phyloP scores from a whole-genome alignment of 2,797 vertebrate genomes.

The Gymnodraco acuticeps region DNA sequence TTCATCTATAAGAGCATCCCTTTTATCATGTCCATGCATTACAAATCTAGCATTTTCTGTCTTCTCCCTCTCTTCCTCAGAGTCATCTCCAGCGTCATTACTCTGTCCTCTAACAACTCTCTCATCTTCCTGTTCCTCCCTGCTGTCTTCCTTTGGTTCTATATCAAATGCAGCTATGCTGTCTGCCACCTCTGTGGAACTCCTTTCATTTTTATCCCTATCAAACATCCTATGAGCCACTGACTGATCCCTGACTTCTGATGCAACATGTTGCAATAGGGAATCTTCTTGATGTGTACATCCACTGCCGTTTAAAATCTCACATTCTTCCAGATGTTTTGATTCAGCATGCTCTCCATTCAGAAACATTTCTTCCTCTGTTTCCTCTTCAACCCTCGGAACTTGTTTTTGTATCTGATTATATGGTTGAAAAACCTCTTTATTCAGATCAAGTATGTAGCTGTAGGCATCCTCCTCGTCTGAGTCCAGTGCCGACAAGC shows the following conservation, averaged over 20 bases:
- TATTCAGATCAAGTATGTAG: conserved; percentile 79
- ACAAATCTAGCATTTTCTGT: conserved; percentile 10
- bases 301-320: conserved; percentile 4
- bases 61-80: conserved; percentile 21
- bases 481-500: conserved; percentile 69
- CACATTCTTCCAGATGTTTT: neutral
- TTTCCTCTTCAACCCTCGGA: conserved; percentile 64
- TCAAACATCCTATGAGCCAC: neutral
- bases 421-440: conserved; percentile 60
- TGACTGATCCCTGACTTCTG: conserved; percentile 6
- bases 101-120: neutral
- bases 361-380: conserved; percentile 36
- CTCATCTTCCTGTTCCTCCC: conserved; percentile 18
- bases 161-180: conserved; percentile 23
- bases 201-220: conserved; percentile 22
- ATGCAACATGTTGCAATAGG: conserved; percentile 4
- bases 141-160: conserved; percentile 22
- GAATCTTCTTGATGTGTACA: conserved; percentile 14
- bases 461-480: conserved; percentile 80
- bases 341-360: conserved; percentile 18
- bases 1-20: conserved; percentile 1
- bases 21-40: conserved; percentile 22
- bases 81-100: conserved; percentile 1
- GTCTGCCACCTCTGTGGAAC: conserved; percentile 19
- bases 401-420: conserved; percentile 36